Evolutionary conservation across 2,113 vertebrate species (phyloP).

Genomic region (Cyanistes caeruleus): DNA sequence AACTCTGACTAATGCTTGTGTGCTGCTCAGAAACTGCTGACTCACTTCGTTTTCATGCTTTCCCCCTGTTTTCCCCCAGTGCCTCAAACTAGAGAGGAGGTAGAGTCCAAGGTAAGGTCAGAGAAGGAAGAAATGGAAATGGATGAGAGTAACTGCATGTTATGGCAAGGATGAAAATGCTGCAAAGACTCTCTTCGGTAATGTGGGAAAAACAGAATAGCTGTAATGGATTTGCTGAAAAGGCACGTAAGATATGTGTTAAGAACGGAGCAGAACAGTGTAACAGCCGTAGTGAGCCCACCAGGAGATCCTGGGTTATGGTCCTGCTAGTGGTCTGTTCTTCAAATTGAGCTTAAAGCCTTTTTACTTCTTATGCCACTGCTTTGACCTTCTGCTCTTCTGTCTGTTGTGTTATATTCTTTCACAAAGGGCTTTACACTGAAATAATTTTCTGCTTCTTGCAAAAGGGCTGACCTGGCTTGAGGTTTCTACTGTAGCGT

Average conservation of each 20-base stretch:
- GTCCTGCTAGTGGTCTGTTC: not conserved
- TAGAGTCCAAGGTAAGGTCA: not conserved
- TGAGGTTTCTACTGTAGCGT: constrained; percentile 27
- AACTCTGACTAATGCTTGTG: not conserved
- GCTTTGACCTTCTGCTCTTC: not conserved
- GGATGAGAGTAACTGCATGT: not conserved
- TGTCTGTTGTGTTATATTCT: not conserved
- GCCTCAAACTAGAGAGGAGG: not conserved
- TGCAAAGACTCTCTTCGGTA: not conserved
- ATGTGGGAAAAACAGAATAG: not conserved
- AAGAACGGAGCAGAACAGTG: not conserved
- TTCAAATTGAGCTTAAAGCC: not conserved
- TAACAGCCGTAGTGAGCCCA: not conserved
- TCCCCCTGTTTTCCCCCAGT: not conserved
- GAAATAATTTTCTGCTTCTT: not conserved
- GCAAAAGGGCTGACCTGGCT: constrained; percentile 1
- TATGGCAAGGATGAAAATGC: not conserved
- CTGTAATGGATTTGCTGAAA: not conserved
- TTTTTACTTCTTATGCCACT: not conserved
- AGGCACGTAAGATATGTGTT: not conserved
- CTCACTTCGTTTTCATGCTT: not conserved
- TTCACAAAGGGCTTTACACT: not conserved
- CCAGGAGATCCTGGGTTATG: not conserved
- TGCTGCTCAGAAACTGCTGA: constrained; percentile 39
- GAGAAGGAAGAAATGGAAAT: not conserved